phyloP scores from a whole-genome alignment of 2,797 vertebrate species.

The Sparus aurata region DNA sequence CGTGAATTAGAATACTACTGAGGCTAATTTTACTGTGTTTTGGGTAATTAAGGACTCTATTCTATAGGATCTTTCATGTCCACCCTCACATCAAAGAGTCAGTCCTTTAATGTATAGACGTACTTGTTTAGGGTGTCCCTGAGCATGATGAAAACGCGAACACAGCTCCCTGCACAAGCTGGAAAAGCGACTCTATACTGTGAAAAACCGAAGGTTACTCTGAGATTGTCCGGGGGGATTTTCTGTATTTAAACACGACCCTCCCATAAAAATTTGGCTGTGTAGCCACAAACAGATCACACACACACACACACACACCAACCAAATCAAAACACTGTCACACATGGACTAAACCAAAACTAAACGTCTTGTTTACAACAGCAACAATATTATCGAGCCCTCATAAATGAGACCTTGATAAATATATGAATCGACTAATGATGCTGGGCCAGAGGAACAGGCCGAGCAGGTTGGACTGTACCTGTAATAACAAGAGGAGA shows the following conservation, averaged over 20 bases:
- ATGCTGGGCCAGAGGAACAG: slow-evolving; percentile 63
- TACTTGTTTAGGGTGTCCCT: background rate
- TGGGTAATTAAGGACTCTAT: slow-evolving; percentile 26
- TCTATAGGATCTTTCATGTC: slow-evolving; percentile 1
- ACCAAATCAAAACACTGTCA: slow-evolving; percentile 52
- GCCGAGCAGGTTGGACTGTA: slow-evolving; percentile 62
- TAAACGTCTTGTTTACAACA: slow-evolving; percentile 68
- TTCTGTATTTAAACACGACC: slow-evolving; percentile 3
- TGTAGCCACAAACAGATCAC: slow-evolving; percentile 55
- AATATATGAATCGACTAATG: slow-evolving; percentile 66
- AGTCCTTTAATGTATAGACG: background rate
- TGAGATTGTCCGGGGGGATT: background rate
- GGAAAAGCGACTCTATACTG: background rate
- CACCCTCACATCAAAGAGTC: slow-evolving; percentile 4
- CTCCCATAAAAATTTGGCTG: slow-evolving; percentile 11
- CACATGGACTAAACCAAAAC: slow-evolving; percentile 41
- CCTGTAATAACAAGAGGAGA: slow-evolving; percentile 66
- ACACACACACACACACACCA: slow-evolving; percentile 10
- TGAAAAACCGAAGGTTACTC: background rate
- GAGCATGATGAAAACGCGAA: background rate
- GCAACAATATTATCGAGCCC: slow-evolving; percentile 68
- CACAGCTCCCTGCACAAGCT: background rate
- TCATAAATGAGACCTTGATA: slow-evolving; percentile 55
- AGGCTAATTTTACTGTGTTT: slow-evolving; percentile 39
- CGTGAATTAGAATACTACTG: slow-evolving; percentile 5